phyloP scores from a whole-genome alignment of 1,140 invertebrate genomes.

The Rhagoletis zephyria region DNA sequence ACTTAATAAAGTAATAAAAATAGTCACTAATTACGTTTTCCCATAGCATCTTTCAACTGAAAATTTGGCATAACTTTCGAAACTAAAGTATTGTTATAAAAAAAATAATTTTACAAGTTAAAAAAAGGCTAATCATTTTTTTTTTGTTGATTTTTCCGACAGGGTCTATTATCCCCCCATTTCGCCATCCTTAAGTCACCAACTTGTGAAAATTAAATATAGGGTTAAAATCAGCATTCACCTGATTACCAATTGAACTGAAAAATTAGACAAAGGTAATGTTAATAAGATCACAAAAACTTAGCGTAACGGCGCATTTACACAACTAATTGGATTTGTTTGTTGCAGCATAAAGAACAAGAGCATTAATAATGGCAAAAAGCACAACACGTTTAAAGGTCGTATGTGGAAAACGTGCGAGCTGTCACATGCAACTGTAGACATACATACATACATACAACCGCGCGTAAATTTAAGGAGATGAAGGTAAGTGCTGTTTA shows the following conservation, averaged over 20 bases:
- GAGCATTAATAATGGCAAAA: neutral
- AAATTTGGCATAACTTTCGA: no score
- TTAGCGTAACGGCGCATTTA: neutral
- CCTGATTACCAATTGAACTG: conserved; percentile 38
- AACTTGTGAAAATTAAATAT: neutral
- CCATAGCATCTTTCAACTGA: no score
- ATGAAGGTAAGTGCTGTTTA: neutral
- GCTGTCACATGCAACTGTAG: neutral
- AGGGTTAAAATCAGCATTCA: neutral
- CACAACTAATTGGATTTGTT: conserved; percentile 42
- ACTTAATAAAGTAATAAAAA: no score
- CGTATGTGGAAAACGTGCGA: conserved; percentile 35
- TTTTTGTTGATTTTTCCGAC: no score
- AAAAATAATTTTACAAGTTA: no score
- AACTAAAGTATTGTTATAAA: no score
- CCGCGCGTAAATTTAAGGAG: neutral
- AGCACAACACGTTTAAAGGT: conserved; percentile 1
- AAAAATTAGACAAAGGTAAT: neutral
- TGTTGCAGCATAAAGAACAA: neutral
- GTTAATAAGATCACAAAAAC: conserved; percentile 8
- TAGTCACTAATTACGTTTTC: no score
- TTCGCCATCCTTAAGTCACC: neutral
- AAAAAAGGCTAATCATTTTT: no score
- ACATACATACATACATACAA: neutral
- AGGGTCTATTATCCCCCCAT: no score